Evolutionary conservation across 2,888 invertebrate species (phyloP), one percentile per base, ranked within the genome.

Genomic region (Ophion ellenae): DNA sequence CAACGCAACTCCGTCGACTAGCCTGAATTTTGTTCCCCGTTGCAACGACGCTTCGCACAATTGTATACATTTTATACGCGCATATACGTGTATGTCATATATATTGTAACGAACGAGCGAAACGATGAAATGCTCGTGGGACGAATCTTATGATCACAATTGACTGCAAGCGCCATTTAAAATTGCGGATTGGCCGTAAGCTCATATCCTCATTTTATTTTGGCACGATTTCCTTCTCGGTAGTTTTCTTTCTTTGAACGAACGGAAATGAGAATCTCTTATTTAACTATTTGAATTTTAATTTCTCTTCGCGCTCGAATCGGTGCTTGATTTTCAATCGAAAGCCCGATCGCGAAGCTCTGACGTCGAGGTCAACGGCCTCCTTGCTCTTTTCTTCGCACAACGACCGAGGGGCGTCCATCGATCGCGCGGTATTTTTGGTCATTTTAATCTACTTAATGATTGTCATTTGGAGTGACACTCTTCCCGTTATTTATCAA

Each of bases 31-130:
- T 45, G 63, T 75, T 79, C 70, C 45, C 47, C 74, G 57, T 64
- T 71, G n/a, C 20, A 66, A 81, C 67, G 67, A 81, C 73, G 53
- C 79, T 79, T 63, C 63, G 70, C 71, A 66, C 73, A 80, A 81
- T 61, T 74, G 81, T 74, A 74, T 61, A 32, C 67, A 32, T 81
- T 67, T 67, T 81, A 59, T 66, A 59, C 36, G 40, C 24, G 63
- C 40, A 53, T 57, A 17, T 14, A 28, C 10, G n/a, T 59, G 47
- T 69, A 28, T 40, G 40, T 59, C 14, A 59, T 45, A 76, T 57
- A 53, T 63, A 63, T 64, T 76, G 76, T 59, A 66, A 74, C 74
- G 74, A 63, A 61, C 74, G 47, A 66, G n/a, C 14, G 14, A 45
- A 75, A 75, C 20, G 28, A 28, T 17, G 47, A 24, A 45, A 24